Conservation (phyloP, 2,113 vertebrate species). For the Athene cunicularia region DNA sequence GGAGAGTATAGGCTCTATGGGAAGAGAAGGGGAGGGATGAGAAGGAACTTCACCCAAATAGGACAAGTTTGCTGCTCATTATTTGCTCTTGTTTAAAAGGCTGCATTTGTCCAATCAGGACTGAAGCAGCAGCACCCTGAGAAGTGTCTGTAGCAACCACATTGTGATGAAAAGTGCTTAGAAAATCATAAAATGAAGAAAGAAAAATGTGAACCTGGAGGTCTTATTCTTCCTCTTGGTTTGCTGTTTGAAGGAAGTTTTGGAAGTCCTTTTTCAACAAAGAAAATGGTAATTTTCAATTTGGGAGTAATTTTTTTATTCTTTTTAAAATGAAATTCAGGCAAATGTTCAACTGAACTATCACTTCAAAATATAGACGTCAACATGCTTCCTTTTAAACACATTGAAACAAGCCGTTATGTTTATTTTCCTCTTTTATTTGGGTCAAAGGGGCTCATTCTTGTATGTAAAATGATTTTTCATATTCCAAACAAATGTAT, state of each 20-base stretch:
- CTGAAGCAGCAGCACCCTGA: background rate
- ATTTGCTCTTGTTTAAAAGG: background rate
- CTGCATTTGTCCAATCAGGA: background rate
- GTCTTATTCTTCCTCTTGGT: background rate
- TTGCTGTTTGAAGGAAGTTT: background rate
- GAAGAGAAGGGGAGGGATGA: background rate
- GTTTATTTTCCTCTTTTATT: background rate
- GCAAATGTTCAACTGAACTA: background rate
- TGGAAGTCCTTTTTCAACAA: background rate
- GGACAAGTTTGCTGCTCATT: background rate
- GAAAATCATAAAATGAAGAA: background rate
- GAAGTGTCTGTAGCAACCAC: background rate
- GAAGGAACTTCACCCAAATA: background rate
- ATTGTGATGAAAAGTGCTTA: background rate
- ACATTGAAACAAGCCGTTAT: background rate
- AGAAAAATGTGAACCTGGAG: background rate
- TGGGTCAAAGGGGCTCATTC: background rate
- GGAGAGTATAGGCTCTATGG: rapidly evolving
- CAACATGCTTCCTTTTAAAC: background rate
- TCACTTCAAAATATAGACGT: background rate
- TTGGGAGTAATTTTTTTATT: background rate
- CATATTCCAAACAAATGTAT: background rate
- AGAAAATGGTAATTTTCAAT: background rate
- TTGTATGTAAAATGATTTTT: background rate
- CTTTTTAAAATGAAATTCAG: background rate